phyloP scores from a whole-genome alignment of 2,113 vertebrate genomes.

The Dendrocopos noguchii region DNA sequence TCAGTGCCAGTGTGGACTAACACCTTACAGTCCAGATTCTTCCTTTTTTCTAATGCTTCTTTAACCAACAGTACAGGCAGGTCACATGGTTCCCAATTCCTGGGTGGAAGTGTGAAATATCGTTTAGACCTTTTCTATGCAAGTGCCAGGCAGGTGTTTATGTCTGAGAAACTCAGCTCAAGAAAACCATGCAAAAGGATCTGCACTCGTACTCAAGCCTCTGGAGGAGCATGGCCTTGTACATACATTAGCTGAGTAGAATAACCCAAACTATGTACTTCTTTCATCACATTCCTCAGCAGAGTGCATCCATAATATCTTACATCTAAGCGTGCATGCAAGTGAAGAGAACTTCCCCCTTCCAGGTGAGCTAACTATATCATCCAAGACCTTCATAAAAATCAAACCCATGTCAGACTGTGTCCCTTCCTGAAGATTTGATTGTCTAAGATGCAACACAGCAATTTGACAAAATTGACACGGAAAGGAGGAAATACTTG shows the following conservation, averaged over 20 bases:
- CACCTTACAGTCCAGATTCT: not conserved
- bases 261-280: not conserved
- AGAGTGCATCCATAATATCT: not conserved
- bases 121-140: slow-evolving; percentile 50
- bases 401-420: not conserved
- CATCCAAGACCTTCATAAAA: not conserved
- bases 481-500: not conserved
- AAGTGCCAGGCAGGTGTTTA: not conserved
- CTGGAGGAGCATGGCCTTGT: not conserved
- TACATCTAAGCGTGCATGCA: rapidly evolving
- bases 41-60: slow-evolving; percentile 15
- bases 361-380: not conserved
- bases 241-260: not conserved
- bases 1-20: slow-evolving; percentile 18
- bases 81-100: not conserved
- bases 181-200: slow-evolving; percentile 16
- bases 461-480: not conserved
- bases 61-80: slow-evolving; percentile 10
- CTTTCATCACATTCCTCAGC: not conserved
- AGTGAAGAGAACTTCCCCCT: not conserved
- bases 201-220: not conserved
- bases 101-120: slow-evolving; percentile 40
- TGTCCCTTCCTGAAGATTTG: not conserved
- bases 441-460: not conserved
- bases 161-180: slow-evolving; percentile 3